Percentiles rank a stretch among this genome's conserved stretches.
Evolutionary conservation across 2,113 vertebrate genomes (phyloP).

Genomic region (Microtus ochrogaster): DNA sequence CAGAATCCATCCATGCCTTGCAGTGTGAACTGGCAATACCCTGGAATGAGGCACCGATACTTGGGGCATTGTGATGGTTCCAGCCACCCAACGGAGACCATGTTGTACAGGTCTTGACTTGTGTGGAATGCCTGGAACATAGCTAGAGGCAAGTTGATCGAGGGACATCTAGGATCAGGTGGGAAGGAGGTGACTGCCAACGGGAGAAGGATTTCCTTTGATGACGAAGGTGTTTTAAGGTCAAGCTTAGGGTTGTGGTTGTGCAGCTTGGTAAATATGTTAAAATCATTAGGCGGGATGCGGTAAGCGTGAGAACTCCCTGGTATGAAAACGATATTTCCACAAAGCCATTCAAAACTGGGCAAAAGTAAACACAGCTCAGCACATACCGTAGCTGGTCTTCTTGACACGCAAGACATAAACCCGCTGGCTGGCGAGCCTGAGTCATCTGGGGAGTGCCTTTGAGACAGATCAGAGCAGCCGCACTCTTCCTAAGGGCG

Average conservation of each 20-base stretch:
- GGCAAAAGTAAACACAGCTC: neutral
- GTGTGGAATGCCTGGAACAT: too few relatives aligned
- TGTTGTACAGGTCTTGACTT: too few relatives aligned
- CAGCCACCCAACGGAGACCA: neutral
- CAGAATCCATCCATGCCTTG: neutral
- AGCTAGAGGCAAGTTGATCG: neutral
- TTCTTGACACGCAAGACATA: neutral
- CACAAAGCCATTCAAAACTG: neutral
- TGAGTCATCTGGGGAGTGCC: neutral
- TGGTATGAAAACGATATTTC: neutral
- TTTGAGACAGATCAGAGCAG: neutral
- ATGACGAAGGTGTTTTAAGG: neutral
- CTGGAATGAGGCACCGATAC: fast-evolving
- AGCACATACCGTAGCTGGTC: neutral
- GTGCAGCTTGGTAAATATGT: neutral
- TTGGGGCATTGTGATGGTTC: fast-evolving
- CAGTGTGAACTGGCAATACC: neutral
- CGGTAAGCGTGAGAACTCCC: too few relatives aligned
- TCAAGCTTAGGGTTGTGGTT: neutral
- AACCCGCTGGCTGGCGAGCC: too few relatives aligned
- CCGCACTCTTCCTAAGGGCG: neutral
- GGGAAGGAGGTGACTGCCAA: too few relatives aligned
- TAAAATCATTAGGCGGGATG: neutral
- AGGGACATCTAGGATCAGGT: too few relatives aligned
- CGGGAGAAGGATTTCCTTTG: neutral